These are phyloP conservation scores for Sakesphorus luctuosus DNA, from an alignment of 2,113 vertebrate genomes.

Conservation along the genomic window DNA sequence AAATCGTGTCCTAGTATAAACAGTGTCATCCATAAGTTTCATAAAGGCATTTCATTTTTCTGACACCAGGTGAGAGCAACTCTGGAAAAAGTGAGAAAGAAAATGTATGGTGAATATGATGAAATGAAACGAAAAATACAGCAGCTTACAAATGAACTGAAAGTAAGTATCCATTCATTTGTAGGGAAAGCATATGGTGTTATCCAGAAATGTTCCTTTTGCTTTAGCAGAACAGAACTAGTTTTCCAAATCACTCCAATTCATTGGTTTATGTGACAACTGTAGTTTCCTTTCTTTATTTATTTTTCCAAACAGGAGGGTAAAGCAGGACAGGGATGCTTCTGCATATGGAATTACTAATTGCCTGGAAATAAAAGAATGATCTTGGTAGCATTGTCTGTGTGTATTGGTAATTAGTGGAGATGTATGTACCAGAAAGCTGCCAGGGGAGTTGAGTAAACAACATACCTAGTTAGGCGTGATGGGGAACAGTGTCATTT, in stretches of 20 bases:
- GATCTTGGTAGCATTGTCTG: neutral
- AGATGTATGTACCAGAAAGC: neutral
- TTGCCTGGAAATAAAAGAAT: neutral
- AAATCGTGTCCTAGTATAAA: neutral
- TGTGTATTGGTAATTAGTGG: neutral
- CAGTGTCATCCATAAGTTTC: neutral
- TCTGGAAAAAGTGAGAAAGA: constrained; percentile 93
- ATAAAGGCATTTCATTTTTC: neutral
- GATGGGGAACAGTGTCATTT: neutral
- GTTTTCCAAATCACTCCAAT: neutral
- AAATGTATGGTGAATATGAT: constrained; percentile 94
- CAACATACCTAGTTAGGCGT: neutral
- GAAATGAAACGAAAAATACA: constrained; percentile 94
- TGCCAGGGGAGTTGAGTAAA: neutral
- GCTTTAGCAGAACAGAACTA: neutral
- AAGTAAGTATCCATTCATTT: constrained; percentile 72
- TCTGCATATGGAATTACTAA: neutral
- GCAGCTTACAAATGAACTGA: constrained; percentile 89
- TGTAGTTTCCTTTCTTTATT: neutral
- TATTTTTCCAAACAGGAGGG: neutral
- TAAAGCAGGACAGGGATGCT: neutral
- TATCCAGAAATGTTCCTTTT: neutral
- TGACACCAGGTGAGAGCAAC: constrained; percentile 90
- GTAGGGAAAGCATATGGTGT: neutral
- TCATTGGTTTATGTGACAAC: neutral